These are phyloP conservation scores for Urocitellus parryii DNA, from an alignment of 2,113 vertebrate genomes.

Conservation along the genomic window DNA sequence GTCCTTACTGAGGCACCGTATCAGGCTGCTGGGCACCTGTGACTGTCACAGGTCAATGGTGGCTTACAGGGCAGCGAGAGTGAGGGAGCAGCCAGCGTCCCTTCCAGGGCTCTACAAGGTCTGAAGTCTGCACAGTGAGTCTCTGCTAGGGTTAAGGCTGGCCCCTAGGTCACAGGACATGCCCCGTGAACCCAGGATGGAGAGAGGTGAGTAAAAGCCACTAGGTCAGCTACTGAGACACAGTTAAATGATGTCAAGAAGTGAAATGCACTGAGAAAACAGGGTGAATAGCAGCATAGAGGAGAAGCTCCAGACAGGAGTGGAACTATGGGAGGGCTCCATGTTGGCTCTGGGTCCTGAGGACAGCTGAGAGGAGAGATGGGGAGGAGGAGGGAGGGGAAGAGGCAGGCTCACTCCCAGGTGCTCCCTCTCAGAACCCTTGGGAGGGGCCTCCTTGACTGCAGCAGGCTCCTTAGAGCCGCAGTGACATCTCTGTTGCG, in stretches of 20 bases:
- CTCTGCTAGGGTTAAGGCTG: too few relatives aligned
- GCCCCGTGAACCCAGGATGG: too few relatives aligned
- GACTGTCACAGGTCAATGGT: too few relatives aligned
- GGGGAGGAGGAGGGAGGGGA: too few relatives aligned
- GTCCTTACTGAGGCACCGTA: background rate
- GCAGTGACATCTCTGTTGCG: too few relatives aligned
- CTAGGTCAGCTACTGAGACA: background rate
- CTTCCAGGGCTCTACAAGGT: background rate
- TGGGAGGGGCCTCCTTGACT: too few relatives aligned
- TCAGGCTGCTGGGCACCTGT: too few relatives aligned
- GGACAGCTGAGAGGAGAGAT: background rate
- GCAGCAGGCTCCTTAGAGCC: too few relatives aligned
- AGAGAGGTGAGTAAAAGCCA: accelerated
- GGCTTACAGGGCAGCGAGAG: background rate
- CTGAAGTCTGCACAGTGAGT: too few relatives aligned
- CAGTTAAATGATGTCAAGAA: background rate
- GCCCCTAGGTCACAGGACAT: background rate
- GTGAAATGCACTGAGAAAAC: background rate
- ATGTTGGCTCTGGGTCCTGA: background rate
- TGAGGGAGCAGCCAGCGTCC: accelerated
- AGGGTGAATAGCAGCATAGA: background rate
- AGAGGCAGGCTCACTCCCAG: too few relatives aligned
- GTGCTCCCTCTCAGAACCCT: too few relatives aligned
- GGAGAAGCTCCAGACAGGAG: background rate
- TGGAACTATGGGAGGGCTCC: accelerated